Percentiles rank a stretch among this genome's conserved stretches.
Conservation (phyloP, 1,140 invertebrate genomes). For the Caenorhabditis briggsae region DNA sequence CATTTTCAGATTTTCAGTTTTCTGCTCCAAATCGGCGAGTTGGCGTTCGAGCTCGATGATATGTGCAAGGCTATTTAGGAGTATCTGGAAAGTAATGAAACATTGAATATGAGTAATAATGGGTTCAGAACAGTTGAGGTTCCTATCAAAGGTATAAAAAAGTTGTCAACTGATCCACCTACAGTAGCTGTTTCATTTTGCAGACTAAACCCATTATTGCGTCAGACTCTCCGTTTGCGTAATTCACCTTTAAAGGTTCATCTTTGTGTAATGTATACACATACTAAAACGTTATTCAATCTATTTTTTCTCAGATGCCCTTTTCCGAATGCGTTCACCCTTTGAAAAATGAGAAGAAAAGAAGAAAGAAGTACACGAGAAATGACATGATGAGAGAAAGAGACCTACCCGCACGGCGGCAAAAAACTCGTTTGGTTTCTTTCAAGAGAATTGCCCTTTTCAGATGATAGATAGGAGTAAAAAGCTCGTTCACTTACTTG, state of each 20-base stretch:
- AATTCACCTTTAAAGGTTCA: neutral
- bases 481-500: slow-evolving; percentile 1
- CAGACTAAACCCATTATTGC: too few relatives aligned
- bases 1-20: slow-evolving; percentile 27
- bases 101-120: neutral
- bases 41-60: slow-evolving; percentile 45
- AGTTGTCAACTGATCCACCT: too few relatives aligned
- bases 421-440: slow-evolving; percentile 30
- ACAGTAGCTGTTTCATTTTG: too few relatives aligned
- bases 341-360: neutral
- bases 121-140: too few relatives aligned
- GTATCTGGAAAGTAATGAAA: neutral
- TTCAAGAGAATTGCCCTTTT: slow-evolving; percentile 50
- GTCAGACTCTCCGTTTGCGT: neutral
- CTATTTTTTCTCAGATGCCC: neutral
- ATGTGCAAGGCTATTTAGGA: slow-evolving; percentile 17
- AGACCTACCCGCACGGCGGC: too few relatives aligned
- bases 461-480: slow-evolving; percentile 10
- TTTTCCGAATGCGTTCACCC: slow-evolving; percentile 30
- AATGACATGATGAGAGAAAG: neutral
- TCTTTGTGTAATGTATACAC: slow-evolving; percentile 8
- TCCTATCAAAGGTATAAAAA: too few relatives aligned
- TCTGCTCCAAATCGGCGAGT: slow-evolving; percentile 39
- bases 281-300: neutral
- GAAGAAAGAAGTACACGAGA: slow-evolving; percentile 11